Evolutionary conservation across 2,888 invertebrate genomes (phyloP).

Genomic region (Rhingia campestris): DNA sequence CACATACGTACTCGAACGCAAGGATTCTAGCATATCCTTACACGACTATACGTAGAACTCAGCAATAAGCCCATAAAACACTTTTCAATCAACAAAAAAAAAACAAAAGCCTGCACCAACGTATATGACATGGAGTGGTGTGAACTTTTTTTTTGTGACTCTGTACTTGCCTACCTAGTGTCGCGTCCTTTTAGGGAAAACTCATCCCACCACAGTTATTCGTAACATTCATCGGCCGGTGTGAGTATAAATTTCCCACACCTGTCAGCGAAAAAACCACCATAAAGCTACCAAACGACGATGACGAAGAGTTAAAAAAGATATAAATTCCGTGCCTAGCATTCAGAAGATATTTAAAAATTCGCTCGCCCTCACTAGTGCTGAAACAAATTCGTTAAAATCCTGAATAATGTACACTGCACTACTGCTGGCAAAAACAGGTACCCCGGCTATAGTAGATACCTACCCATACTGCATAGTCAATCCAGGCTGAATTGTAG

Average conservation of each 20-base stretch:
- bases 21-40: background rate
- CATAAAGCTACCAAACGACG: constrained; percentile 49
- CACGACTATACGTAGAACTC: background rate
- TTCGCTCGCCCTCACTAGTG: background rate
- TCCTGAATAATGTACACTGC: constrained; percentile 62
- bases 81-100: constrained; percentile 50
- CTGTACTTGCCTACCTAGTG: background rate
- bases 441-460: background rate
- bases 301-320: constrained; percentile 53
- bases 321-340: constrained; percentile 66
- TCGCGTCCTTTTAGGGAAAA: background rate
- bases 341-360: constrained; percentile 61
- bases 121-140: background rate
- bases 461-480: background rate
- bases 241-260: constrained; percentile 63
- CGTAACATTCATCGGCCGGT: constrained; percentile 25
- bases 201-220: constrained; percentile 25
- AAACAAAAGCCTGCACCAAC: background rate
- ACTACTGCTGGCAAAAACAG: constrained; percentile 6
- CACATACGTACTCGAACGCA: background rate
- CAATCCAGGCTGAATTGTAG: background rate
- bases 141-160: background rate
- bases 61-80: constrained; percentile 54
- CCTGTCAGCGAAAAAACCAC: constrained; percentile 68
- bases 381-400: constrained; percentile 58